Conservation (phyloP, 2,888 invertebrate genomes). For the Andricus quercusramuli region DNA sequence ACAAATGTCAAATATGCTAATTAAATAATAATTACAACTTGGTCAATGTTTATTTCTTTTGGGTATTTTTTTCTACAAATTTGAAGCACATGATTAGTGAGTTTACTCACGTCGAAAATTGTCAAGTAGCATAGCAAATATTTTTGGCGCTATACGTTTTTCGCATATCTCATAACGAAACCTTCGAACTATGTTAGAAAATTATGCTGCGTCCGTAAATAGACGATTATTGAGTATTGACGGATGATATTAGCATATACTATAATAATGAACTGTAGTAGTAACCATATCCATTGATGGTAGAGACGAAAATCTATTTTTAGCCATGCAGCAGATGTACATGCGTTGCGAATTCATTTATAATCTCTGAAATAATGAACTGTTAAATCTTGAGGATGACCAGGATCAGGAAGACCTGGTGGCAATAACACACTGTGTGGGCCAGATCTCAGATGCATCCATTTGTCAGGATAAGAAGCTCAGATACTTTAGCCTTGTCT, state of each 20-base stretch:
- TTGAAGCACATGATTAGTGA: neutral
- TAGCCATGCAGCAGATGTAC: neutral
- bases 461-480: constrained; percentile 45
- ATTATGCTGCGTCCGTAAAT: neutral
- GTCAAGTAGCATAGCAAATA: constrained; percentile 62
- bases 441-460: constrained; percentile 21
- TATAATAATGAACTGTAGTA: constrained; percentile 49
- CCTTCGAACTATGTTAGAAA: constrained; percentile 45
- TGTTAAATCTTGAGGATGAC: constrained; percentile 24
- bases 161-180: constrained; percentile 63
- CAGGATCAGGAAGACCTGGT: neutral
- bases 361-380: constrained; percentile 38
- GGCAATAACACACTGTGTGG: constrained; percentile 32
- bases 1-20: neutral
- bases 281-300: constrained; percentile 56
- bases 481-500: constrained; percentile 44
- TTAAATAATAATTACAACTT: neutral
- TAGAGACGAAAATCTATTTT: constrained; percentile 34
- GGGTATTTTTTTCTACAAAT: neutral
- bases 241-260: constrained; percentile 69
- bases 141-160: constrained; percentile 73
- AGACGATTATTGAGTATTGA: constrained; percentile 70
- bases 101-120: neutral
- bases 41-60: neutral
- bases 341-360: constrained; percentile 27